phyloP scores from a whole-genome alignment of 2,888 invertebrate species.

The Allygus modestus region DNA sequence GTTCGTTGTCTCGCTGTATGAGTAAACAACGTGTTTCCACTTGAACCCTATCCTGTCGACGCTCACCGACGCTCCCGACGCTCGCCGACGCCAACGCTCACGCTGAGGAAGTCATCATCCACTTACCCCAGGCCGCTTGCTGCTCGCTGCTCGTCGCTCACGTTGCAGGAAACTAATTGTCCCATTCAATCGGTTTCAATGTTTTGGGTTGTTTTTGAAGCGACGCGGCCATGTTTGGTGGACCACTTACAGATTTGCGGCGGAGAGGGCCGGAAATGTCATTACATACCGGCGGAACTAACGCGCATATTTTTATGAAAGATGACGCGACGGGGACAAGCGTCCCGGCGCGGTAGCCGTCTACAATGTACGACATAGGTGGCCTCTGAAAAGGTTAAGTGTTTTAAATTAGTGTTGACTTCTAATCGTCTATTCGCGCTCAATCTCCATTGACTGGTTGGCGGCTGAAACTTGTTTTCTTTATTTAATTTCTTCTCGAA shows the following conservation, averaged over 20 bases:
- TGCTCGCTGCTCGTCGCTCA: slow-evolving; percentile 25
- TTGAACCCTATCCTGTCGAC: too few relatives aligned
- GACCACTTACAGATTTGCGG: slow-evolving; percentile 61
- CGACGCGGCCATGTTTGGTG: slow-evolving; percentile 58
- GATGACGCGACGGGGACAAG: slow-evolving; percentile 17
- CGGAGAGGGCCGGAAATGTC: slow-evolving; percentile 47
- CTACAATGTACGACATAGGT: neutral
- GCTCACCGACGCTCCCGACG: too few relatives aligned
- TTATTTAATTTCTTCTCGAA: too few relatives aligned
- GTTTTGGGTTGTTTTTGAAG: slow-evolving; percentile 42
- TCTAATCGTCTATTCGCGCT: too few relatives aligned
- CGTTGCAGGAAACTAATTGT: slow-evolving; percentile 13
- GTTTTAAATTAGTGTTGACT: too few relatives aligned
- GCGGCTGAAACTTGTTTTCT: too few relatives aligned
- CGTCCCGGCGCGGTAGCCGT: slow-evolving; percentile 13
- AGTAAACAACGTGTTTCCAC: too few relatives aligned
- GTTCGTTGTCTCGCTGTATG: too few relatives aligned
- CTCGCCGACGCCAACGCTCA: too few relatives aligned
- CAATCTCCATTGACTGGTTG: too few relatives aligned
- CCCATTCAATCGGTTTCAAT: slow-evolving; percentile 59
- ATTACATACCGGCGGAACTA: slow-evolving; percentile 37
- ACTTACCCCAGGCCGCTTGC: neutral
- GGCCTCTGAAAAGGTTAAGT: neutral
- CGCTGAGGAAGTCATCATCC: neutral
- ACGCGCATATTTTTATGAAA: slow-evolving; percentile 55